Evolutionary conservation across 2,888 invertebrate species (phyloP).

Genomic region (Tribolium freemani): DNA sequence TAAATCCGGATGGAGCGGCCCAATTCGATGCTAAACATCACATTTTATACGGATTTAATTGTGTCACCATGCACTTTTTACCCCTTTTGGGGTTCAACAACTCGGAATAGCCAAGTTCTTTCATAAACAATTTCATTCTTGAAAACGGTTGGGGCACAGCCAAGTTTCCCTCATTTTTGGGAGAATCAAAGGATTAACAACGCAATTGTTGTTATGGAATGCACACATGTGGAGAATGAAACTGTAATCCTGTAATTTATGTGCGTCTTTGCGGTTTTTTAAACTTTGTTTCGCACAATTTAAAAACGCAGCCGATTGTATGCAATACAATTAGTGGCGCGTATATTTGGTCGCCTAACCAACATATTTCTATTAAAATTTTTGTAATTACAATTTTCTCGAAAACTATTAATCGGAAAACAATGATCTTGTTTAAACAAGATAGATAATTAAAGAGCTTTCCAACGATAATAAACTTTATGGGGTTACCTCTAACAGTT

Average conservation of each 20-base stretch:
- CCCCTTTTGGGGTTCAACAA: not conserved
- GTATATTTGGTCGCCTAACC: no score
- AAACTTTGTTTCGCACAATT: not conserved
- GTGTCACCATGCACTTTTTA: conserved; percentile 15
- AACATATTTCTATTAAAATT: no score
- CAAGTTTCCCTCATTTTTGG: not conserved
- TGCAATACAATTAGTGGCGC: no score
- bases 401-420: no score
- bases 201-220: not conserved
- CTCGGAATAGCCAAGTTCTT: not conserved
- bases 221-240: not conserved
- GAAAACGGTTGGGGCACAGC: not conserved
- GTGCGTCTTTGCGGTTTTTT: not conserved
- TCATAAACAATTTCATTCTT: not conserved
- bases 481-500: no score
- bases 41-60: conserved; percentile 40
- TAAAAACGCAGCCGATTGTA: no score
- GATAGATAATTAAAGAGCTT: no score
- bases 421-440: no score
- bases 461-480: no score
- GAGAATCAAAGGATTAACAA: not conserved
- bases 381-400: no score
- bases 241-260: not conserved
- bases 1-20: conserved; percentile 60
- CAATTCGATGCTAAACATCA: conserved; percentile 49